phyloP scores from a whole-genome alignment of 2,113 vertebrate species.

The Hippocampus zosterae region DNA sequence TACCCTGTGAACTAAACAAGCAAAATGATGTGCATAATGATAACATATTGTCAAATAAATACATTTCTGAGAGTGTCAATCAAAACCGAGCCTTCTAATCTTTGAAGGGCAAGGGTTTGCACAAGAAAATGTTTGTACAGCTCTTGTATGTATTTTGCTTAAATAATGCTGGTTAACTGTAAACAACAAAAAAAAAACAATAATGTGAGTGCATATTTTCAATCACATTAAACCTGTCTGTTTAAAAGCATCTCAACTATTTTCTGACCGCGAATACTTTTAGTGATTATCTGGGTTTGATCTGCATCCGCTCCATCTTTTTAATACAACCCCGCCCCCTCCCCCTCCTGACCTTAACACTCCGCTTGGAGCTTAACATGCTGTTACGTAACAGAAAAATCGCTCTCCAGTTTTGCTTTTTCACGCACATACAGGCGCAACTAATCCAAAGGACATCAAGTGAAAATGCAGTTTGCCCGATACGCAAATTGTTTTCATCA shows the following conservation, averaged over 20 bases:
- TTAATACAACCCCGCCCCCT: constrained; percentile 29
- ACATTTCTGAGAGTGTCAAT: not conserved
- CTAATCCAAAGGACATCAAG: not conserved
- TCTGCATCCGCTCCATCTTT: constrained; percentile 42
- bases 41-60: not conserved
- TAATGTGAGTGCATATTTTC: not conserved
- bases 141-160: not conserved
- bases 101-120: not conserved
- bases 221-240: not conserved
- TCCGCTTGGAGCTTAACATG: constrained; percentile 44
- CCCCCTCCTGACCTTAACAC: constrained; percentile 32
- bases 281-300: constrained; percentile 50
- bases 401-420: constrained; percentile 10
- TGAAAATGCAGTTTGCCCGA: not conserved
- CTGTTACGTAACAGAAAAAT: constrained; percentile 46
- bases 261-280: constrained; percentile 36
- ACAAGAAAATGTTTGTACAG: not conserved
- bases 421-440: not conserved
- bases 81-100: not conserved
- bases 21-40: not conserved
- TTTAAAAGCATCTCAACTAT: not conserved
- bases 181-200: not conserved
- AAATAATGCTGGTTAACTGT: not conserved
- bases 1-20: not conserved
- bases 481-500: not conserved